A percentile compares a stretch with the other conserved stretches of the same genome.
phyloP scores from a whole-genome alignment of 2,797 vertebrate species.

The Pterois miles region DNA sequence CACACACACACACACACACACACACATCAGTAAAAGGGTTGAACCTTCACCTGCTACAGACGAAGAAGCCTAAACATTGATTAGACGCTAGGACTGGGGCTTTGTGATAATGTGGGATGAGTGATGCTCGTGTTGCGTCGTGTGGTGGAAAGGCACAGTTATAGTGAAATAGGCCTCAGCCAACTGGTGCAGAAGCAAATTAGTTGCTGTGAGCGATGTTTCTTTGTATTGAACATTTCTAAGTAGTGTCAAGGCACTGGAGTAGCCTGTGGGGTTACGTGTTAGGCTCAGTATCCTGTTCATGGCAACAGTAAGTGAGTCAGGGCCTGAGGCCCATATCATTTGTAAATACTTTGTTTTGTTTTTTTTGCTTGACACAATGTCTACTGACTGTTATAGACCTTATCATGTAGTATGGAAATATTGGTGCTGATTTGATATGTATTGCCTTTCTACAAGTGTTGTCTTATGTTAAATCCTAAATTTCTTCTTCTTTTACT shows the following conservation, averaged over 20 bases:
- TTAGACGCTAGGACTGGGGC: neutral
- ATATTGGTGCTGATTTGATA: no score
- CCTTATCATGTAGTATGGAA: no score
- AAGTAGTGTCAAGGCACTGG: neutral
- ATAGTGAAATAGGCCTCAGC: neutral
- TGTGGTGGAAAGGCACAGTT: neutral
- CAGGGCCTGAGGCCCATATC: neutral
- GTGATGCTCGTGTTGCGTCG: neutral
- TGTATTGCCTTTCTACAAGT: no score
- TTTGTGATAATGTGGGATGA: neutral
- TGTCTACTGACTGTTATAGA: no score
- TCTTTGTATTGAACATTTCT: neutral
- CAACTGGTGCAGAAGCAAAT: constrained; percentile 45
- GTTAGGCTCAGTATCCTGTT: neutral
- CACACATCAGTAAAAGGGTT: neutral
- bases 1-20: neutral
- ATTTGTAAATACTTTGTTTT: no score
- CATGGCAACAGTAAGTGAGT: neutral
- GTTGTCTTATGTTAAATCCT: no score
- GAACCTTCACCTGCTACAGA: neutral
- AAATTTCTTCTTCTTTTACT: no score
- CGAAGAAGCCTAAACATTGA: neutral
- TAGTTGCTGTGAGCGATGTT: constrained; percentile 20
- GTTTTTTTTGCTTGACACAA: no score
- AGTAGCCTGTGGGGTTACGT: neutral